phyloP scores from a whole-genome alignment of 2,797 vertebrate genomes.

The Typhlichthys eigenmanni region DNA sequence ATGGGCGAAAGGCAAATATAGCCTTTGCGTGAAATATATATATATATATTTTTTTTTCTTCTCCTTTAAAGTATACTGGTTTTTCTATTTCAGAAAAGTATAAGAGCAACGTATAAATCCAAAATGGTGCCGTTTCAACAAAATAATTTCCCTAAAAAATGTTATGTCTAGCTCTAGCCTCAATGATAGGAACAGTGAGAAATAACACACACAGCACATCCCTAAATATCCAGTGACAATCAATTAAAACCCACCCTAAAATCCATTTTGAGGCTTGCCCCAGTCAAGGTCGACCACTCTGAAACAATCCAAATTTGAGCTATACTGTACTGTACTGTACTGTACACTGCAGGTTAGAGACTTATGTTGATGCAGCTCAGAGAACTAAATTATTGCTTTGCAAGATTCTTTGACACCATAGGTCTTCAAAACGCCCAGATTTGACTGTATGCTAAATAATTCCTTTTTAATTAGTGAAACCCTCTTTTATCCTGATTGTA shows the following conservation, averaged over 20 bases:
- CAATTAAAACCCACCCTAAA: constrained; percentile 52
- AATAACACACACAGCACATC: constrained; percentile 49
- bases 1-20: background rate
- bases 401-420: constrained; percentile 34
- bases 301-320: constrained; percentile 26
- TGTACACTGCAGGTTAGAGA: constrained; percentile 29
- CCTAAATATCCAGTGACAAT: constrained; percentile 63
- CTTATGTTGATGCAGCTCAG: constrained; percentile 14
- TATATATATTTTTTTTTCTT: background rate
- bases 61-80: background rate
- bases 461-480: constrained; percentile 66
- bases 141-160: constrained; percentile 38
- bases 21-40: too few relatives aligned
- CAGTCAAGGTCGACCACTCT: constrained; percentile 47
- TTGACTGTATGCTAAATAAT: constrained; percentile 61
- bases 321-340: too few relatives aligned
- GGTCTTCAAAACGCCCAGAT: constrained; percentile 67
- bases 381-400: constrained; percentile 25
- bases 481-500: constrained; percentile 70
- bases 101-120: constrained; percentile 13
- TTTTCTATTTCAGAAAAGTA: background rate
- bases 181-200: constrained; percentile 34
- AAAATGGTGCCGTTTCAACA: constrained; percentile 15
- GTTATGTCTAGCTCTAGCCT: constrained; percentile 32
- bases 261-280: constrained; percentile 47